Percentiles rank a stretch among this genome's conserved stretches.
Evolutionary conservation across 2,113 vertebrate genomes (phyloP).

Genomic region (Bubo bubo): DNA sequence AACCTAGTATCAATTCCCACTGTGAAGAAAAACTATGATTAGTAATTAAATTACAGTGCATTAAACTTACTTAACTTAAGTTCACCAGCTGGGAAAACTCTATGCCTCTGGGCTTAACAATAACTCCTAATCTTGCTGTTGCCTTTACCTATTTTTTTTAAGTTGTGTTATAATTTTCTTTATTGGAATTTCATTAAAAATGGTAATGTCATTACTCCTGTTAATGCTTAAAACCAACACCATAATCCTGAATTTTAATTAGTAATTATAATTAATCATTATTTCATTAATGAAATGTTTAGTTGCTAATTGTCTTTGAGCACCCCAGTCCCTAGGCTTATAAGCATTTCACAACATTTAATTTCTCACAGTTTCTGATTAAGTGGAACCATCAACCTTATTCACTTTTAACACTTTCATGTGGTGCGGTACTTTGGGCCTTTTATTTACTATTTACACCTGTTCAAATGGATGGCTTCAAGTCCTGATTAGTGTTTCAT

Average conservation of each 20-base stretch:
- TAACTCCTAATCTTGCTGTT: slow-evolving; percentile 73
- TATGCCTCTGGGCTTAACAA: slow-evolving; percentile 75
- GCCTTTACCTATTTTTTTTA: slow-evolving; percentile 56
- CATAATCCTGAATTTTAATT: slow-evolving; percentile 86
- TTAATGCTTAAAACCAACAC: slow-evolving; percentile 81
- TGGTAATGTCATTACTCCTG: slow-evolving; percentile 79
- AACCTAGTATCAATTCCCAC: slow-evolving; percentile 70
- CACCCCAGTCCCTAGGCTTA: slow-evolving; percentile 76
- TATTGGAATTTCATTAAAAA: slow-evolving; percentile 82
- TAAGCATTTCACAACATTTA: slow-evolving; percentile 72
- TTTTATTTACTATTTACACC: neutral
- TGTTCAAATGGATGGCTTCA: neutral
- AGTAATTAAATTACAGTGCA: slow-evolving; percentile 83
- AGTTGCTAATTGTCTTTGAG: slow-evolving; percentile 83
- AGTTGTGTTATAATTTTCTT: slow-evolving; percentile 71
- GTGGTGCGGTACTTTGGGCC: neutral
- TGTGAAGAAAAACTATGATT: slow-evolving; percentile 70
- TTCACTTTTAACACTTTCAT: slow-evolving; percentile 48
- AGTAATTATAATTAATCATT: slow-evolving; percentile 86
- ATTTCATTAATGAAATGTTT: slow-evolving; percentile 86
- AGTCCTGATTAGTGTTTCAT: neutral
- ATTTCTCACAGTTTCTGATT: slow-evolving; percentile 61
- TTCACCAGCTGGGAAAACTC: slow-evolving; percentile 76
- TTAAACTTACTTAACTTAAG: slow-evolving; percentile 81
- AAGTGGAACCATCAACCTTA: slow-evolving; percentile 55